phyloP scores from a whole-genome alignment of 2,888 invertebrate genomes.

The Sarcophaga caerulescens region DNA sequence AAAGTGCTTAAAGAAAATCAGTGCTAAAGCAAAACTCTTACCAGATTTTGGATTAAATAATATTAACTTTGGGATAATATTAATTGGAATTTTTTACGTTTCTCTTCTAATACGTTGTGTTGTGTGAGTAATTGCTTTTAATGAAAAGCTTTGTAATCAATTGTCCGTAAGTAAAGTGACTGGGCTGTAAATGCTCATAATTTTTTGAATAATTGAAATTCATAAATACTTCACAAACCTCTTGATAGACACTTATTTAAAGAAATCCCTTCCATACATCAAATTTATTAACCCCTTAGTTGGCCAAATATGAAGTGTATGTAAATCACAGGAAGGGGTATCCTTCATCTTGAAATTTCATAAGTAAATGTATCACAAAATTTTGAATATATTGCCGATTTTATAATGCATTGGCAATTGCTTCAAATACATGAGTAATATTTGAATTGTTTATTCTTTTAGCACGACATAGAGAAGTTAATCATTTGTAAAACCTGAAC shows the following conservation, averaged over 20 bases:
- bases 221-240: conserved; percentile 36
- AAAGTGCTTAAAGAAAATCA: neutral
- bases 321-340: neutral
- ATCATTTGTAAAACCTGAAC: conserved; percentile 68
- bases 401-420: conserved; percentile 35
- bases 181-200: conserved; percentile 47
- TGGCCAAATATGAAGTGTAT: neutral
- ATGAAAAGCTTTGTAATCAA: conserved; percentile 34
- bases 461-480: conserved; percentile 54
- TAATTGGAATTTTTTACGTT: neutral
- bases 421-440: conserved; percentile 27
- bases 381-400: conserved; percentile 43
- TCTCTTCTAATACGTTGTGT: conserved; percentile 17
- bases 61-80: neutral
- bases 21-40: neutral
- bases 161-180: conserved; percentile 44
- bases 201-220: conserved; percentile 4
- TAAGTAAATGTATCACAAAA: conserved; percentile 21
- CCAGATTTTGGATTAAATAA: conserved; percentile 17
- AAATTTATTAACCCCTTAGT: conserved; percentile 2
- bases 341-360: conserved; percentile 18
- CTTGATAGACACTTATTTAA: conserved; percentile 58
- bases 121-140: neutral
- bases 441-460: conserved; percentile 48
- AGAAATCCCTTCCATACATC: conserved; percentile 45